These are phyloP conservation scores for Emmelina monodactyla DNA, from an alignment of 2,888 invertebrate genomes.

Conservation along the genomic window DNA sequence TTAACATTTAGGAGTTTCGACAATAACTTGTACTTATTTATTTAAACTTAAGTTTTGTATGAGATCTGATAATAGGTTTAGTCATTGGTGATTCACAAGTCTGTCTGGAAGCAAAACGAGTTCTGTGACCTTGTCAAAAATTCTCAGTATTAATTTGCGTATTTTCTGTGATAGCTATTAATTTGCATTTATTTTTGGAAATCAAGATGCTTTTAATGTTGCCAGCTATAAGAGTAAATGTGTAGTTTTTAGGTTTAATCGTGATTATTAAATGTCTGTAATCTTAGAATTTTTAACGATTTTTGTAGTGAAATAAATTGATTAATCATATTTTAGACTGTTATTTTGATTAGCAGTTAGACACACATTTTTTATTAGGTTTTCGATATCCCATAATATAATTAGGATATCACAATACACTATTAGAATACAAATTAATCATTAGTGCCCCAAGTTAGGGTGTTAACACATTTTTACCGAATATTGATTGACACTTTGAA, in stretches of 20 bases:
- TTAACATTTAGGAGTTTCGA: too few species aligned
- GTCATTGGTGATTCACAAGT: too few species aligned
- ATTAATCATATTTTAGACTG: constrained; percentile 3
- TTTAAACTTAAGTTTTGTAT: too few species aligned
- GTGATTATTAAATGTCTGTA: constrained; percentile 22
- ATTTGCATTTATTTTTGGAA: constrained; percentile 19
- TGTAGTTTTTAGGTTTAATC: constrained; percentile 27
- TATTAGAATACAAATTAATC: constrained; percentile 18
- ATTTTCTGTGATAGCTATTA: constrained; percentile 44
- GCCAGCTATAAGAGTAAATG: constrained; percentile 36
- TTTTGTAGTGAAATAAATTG: constrained; percentile 11
- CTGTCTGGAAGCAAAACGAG: too few species aligned
- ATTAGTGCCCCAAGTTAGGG: constrained; percentile 38
- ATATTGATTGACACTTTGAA: constrained; percentile 63
- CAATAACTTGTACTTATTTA: too few species aligned
- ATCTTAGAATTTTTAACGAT: constrained; percentile 28
- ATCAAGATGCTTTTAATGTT: constrained; percentile 15
- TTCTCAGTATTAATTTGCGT: too few species aligned
- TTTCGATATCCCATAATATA: constrained; percentile 11
- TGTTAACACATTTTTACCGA: constrained; percentile 42
- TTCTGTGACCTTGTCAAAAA: too few species aligned
- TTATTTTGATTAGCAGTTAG: background rate
- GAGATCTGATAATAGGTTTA: too few species aligned
- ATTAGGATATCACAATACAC: constrained; percentile 25
- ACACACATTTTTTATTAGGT: constrained; percentile 14